phyloP scores from a whole-genome alignment of 2,113 vertebrate species.

The Oophaga pumilio region DNA sequence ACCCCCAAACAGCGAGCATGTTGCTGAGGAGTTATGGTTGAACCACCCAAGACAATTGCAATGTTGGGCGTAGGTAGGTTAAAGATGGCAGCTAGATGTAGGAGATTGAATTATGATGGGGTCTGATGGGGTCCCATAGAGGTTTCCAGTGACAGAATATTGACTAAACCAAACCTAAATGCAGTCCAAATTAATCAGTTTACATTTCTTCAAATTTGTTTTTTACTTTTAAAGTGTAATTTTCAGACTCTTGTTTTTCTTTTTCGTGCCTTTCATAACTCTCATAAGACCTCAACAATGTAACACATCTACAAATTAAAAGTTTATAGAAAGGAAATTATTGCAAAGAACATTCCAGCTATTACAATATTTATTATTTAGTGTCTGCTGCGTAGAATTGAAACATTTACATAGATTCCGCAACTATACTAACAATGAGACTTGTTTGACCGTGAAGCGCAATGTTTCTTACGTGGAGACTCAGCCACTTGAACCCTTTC shows the following conservation, averaged over 20 bases:
- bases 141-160: too few relatives aligned
- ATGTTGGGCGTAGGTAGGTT: too few relatives aligned
- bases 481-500: not conserved
- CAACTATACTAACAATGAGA: not conserved
- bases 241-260: not conserved
- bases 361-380: not conserved
- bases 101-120: too few relatives aligned
- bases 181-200: too few relatives aligned
- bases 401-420: not conserved
- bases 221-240: not conserved
- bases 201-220: too few relatives aligned
- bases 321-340: not conserved
- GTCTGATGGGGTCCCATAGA: too few relatives aligned
- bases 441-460: not conserved
- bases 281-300: too few relatives aligned
- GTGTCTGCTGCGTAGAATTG: not conserved
- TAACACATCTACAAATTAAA: not conserved
- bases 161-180: too few relatives aligned
- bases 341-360: not conserved
- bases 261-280: not conserved
- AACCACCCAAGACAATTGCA: too few relatives aligned
- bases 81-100: too few relatives aligned
- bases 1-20: too few relatives aligned
- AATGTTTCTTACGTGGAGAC: not conserved
- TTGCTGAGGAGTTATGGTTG: too few relatives aligned